Base-by-base conservation (phyloP, 1,140 invertebrate species). In the Zaprionus ornatus region DNA sequence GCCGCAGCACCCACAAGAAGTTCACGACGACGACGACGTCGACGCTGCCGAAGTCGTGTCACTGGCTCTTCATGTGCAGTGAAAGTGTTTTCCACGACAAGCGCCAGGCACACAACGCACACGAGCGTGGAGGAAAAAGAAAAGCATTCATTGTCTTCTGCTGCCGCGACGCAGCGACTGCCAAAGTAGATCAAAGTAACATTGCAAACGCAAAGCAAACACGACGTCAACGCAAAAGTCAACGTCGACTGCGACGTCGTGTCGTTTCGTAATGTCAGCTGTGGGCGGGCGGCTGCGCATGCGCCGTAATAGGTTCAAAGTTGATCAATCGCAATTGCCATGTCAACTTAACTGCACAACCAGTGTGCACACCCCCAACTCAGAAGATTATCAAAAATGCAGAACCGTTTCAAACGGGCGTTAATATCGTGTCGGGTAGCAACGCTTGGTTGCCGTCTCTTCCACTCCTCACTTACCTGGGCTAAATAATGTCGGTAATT, bases 81-180 rank as follows among this genome's bases (percentile, higher is more conserved):
- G 85, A 90, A 90, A 90, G 85, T 90, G 85, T 90, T 90, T 90
- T 90, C 85, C 85, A 90, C 81, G 79, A 82, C 72, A 81, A 74
- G 66, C 65, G 48, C 79, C 60, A 77, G 75, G 76, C 79, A 80
- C 79, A 70, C 82, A 76, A 81, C 79, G 75, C 82, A 86, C 72
- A 79, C 77, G 69, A 60, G 79, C 78, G 85, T 88, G 85, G 85
- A 81, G n/a, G 40, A 88, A 85, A 70, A 88, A 83, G 83, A 88
- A 78, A 88, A 90, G 64, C 85, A 88, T 90, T 88, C 85, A 90
- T 90, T 90, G 84, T 87, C 81, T 56, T 25, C 32, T 21, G 55
- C 57, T 23, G 59, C 9, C 19, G 60, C 48, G 37, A 12, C 23
- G 66, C 56, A 27, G 17, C 66, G 50, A 71, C 80, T 66, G 21